Percentiles rank a stretch among this genome's conserved stretches.
These are phyloP conservation scores for Brachyopa scutellaris DNA, from an alignment of 2,888 invertebrate species.

Conservation along the genomic window DNA sequence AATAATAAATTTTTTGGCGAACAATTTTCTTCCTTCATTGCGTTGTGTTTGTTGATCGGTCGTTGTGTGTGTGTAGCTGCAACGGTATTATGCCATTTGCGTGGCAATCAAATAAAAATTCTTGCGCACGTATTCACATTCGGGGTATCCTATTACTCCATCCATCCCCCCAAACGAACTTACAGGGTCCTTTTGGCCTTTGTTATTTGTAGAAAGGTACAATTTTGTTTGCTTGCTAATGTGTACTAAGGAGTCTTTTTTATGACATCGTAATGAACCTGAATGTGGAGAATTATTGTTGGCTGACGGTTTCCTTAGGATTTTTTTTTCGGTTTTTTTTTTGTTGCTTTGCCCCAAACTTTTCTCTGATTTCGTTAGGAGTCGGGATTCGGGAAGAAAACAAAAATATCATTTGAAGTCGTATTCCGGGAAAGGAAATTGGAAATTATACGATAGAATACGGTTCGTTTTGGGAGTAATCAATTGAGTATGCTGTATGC, in stretches of 20 bases:
- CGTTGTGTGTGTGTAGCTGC: background rate
- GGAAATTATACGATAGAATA: slow-evolving; percentile 59
- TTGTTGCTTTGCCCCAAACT: background rate
- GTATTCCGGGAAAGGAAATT: slow-evolving; percentile 34
- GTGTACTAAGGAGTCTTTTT: slow-evolving; percentile 69
- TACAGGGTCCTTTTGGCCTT: background rate
- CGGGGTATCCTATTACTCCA: slow-evolving; percentile 37
- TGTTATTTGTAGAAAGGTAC: slow-evolving; percentile 48
- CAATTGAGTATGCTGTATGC: slow-evolving; percentile 49
- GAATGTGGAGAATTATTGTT: slow-evolving; percentile 69
- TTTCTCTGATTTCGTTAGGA: background rate
- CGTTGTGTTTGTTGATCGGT: slow-evolving; percentile 6
- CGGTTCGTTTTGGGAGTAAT: slow-evolving; percentile 62
- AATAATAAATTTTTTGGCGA: slow-evolving; percentile 69
- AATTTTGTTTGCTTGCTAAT: slow-evolving; percentile 62
- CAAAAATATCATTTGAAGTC: slow-evolving; percentile 9
- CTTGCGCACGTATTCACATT: slow-evolving; percentile 62
- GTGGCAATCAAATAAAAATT: slow-evolving; percentile 72
- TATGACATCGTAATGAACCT: slow-evolving; percentile 68
- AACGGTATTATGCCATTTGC: slow-evolving; percentile 62
- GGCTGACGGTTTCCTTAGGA: slow-evolving; percentile 38
- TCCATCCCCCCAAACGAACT: background rate
- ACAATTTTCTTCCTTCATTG: slow-evolving; percentile 52
- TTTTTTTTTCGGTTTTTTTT: slow-evolving; percentile 13
- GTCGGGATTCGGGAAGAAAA: background rate